These are phyloP conservation scores for Dysdera silvatica DNA, from an alignment of 1,140 invertebrate species.

Conservation along the genomic window DNA sequence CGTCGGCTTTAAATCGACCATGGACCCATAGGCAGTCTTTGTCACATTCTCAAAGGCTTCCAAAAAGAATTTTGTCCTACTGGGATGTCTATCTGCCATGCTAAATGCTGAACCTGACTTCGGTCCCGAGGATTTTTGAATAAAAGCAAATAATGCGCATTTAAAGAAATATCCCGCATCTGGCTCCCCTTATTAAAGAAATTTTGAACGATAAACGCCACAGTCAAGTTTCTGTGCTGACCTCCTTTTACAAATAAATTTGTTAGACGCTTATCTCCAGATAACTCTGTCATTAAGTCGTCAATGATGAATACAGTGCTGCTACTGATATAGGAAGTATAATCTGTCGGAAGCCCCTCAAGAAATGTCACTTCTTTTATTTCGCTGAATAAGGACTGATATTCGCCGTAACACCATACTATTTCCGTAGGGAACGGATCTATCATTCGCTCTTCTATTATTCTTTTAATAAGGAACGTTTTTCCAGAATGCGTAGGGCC, in stretches of 20 bases:
- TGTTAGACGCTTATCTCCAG: conserved; percentile 37
- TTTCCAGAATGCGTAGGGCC: background rate
- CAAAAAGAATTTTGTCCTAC: conserved; percentile 41
- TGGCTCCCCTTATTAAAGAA: conserved; percentile 43
- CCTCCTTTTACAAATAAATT: conserved; percentile 45
- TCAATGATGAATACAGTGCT: conserved; percentile 36
- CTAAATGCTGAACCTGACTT: conserved; percentile 40
- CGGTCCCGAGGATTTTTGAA: conserved; percentile 45
- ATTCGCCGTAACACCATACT: background rate
- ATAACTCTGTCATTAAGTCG: conserved; percentile 42
- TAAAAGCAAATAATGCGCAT: conserved; percentile 41
- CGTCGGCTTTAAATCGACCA: background rate
- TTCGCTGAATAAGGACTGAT: background rate
- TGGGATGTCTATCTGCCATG: conserved; percentile 38
- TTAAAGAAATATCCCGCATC: conserved; percentile 39
- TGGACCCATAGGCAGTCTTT: background rate
- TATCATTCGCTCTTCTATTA: background rate
- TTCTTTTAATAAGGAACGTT: background rate
- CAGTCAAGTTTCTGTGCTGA: conserved; percentile 43
- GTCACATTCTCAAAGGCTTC: conserved; percentile 36
- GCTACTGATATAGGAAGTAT: too few species aligned
- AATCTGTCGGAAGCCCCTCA: background rate
- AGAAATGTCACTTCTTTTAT: conserved; percentile 4
- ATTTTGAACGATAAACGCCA: conserved; percentile 44
- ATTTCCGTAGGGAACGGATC: background rate